These are phyloP conservation scores for Ophion slaviceki DNA, from an alignment of 2,888 invertebrate genomes.

Conservation along the genomic window DNA sequence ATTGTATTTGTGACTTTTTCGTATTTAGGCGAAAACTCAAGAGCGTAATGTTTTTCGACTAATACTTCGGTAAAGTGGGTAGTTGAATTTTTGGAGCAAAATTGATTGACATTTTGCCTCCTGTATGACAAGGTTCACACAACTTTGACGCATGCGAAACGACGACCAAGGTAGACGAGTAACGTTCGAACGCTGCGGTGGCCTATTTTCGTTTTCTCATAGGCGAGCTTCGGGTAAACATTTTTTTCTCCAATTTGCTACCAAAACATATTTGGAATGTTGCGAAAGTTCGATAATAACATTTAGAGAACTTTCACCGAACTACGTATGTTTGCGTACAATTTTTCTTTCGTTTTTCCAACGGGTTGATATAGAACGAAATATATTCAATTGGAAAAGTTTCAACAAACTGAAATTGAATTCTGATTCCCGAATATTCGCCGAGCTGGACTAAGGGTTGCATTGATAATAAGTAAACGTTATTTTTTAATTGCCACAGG, in stretches of 20 bases:
- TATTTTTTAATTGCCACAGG: neutral
- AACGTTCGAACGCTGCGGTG: neutral
- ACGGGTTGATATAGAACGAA: no score
- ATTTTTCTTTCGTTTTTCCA: no score
- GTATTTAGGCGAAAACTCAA: neutral
- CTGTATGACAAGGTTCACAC: neutral
- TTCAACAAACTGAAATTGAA: no score
- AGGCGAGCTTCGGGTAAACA: neutral
- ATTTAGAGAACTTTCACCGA: no score
- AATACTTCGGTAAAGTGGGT: conserved; percentile 6
- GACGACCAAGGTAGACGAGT: neutral
- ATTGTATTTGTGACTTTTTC: neutral
- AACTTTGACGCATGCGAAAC: conserved; percentile 6
- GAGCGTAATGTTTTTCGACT: neutral
- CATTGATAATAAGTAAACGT: neutral
- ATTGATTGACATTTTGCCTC: conserved; percentile 14
- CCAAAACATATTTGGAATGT: neutral
- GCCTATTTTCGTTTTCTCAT: neutral
- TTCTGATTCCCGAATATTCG: no score
- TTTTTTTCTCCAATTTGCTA: neutral
- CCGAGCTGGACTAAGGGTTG: no score
- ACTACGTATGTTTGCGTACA: no score
- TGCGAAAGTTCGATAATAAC: no score
- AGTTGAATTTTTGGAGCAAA: conserved; percentile 15
- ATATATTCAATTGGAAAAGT: no score